Evolutionary conservation across 2,113 vertebrate species (phyloP).

Genomic region (Tangachromis dhanisi): DNA sequence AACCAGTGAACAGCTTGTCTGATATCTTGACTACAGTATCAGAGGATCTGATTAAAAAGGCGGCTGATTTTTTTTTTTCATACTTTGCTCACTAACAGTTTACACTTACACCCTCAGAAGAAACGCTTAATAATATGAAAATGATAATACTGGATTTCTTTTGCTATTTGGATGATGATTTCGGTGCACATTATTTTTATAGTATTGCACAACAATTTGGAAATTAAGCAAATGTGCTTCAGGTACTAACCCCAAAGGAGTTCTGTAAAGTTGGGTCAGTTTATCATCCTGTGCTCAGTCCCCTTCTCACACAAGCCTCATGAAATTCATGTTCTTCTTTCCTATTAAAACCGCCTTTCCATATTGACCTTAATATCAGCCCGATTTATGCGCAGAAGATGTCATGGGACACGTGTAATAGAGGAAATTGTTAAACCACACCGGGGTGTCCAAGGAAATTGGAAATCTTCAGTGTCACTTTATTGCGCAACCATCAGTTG

Average conservation of each 20-base stretch:
- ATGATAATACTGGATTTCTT: not conserved
- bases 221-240: not conserved
- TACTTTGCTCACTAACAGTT: not conserved
- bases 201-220: not conserved
- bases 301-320: not conserved
- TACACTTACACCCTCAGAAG: not conserved
- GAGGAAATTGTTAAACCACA: not conserved
- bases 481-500: constrained; percentile 11
- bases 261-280: not conserved
- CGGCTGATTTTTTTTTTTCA: not conserved
- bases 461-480: constrained; percentile 1
- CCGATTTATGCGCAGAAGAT: not conserved
- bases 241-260: not conserved
- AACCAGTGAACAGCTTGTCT: not conserved
- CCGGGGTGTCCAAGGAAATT: not conserved
- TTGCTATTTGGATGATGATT: not conserved
- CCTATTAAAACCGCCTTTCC: not conserved
- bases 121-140: not conserved
- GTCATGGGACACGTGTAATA: not conserved
- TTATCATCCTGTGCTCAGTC: not conserved
- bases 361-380: constrained; percentile 10
- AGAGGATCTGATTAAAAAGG: not conserved
- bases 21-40: not conserved
- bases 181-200: not conserved
- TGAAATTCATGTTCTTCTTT: not conserved